Conservation (phyloP, 2,888 invertebrate genomes). For the Strigamia crassipes region DNA sequence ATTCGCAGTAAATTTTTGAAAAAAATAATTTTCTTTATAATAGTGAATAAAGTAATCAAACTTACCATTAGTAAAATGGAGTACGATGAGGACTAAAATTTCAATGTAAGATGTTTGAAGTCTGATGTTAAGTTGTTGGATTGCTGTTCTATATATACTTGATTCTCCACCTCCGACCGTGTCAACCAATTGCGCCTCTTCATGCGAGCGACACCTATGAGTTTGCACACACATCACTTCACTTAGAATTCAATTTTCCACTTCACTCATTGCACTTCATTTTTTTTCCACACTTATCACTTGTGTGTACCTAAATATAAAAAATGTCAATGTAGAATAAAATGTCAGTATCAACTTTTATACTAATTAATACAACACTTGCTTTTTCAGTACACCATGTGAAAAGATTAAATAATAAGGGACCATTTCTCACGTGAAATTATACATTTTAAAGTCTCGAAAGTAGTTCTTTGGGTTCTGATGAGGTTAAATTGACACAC, state of each 20-base stretch:
- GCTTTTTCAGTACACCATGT: too few relatives aligned
- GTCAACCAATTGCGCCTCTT: background rate
- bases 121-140: background rate
- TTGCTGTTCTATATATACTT: background rate
- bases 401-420: too few relatives aligned
- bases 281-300: background rate
- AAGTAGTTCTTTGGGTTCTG: too few relatives aligned
- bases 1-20: too few relatives aligned
- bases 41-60: too few relatives aligned
- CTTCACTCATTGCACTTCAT: background rate
- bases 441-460: too few relatives aligned
- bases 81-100: background rate
- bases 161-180: background rate
- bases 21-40: too few relatives aligned
- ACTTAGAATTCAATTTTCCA: background rate
- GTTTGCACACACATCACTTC: background rate
- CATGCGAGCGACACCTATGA: background rate
- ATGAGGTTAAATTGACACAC: too few relatives aligned
- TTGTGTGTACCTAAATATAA: background rate
- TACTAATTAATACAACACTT: too few relatives aligned
- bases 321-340: background rate
- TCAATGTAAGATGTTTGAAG: background rate
- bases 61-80: too few relatives aligned
- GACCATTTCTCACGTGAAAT: too few relatives aligned
- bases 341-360: too few relatives aligned